Evolutionary conservation across 53 echinoderm and acorn worm species (phyloP).

Genomic region (Astropecten irregularis): DNA sequence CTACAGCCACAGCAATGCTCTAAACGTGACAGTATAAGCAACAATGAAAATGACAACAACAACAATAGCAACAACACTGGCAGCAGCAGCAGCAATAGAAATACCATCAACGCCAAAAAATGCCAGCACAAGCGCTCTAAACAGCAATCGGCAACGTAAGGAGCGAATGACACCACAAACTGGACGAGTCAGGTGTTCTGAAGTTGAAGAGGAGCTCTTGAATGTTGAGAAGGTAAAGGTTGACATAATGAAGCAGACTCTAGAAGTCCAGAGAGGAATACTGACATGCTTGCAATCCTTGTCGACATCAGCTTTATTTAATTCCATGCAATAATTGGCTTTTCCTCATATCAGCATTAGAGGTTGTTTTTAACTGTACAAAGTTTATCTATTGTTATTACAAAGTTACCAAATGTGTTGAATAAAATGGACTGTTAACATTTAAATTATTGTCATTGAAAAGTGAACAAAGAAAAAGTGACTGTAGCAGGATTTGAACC

Average conservation of each 20-base stretch:
- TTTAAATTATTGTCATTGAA: too few relatives aligned
- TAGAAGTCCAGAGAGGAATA: background rate
- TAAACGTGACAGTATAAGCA: background rate
- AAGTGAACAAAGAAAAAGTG: too few relatives aligned
- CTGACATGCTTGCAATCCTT: background rate
- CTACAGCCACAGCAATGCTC: background rate
- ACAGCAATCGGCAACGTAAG: background rate
- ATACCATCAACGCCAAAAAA: too few relatives aligned
- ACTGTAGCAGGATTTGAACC: too few relatives aligned
- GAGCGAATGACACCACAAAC: background rate
- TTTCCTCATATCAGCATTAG: background rate
- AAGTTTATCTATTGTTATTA: too few relatives aligned
- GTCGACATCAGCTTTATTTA: background rate
- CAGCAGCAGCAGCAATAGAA: background rate
- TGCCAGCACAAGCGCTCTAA: too few relatives aligned
- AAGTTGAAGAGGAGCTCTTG: background rate
- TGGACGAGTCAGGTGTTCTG: background rate
- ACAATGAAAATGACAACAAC: background rate
- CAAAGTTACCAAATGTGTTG: too few relatives aligned
- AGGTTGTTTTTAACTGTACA: background rate
- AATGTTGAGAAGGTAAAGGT: background rate
- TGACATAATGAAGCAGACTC: background rate
- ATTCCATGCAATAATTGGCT: background rate
- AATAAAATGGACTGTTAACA: too few relatives aligned
- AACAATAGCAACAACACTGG: background rate